These are phyloP conservation scores for Scelioninae gen. 1 DNA, from an alignment of 2,888 invertebrate species.

Conservation along the genomic window DNA sequence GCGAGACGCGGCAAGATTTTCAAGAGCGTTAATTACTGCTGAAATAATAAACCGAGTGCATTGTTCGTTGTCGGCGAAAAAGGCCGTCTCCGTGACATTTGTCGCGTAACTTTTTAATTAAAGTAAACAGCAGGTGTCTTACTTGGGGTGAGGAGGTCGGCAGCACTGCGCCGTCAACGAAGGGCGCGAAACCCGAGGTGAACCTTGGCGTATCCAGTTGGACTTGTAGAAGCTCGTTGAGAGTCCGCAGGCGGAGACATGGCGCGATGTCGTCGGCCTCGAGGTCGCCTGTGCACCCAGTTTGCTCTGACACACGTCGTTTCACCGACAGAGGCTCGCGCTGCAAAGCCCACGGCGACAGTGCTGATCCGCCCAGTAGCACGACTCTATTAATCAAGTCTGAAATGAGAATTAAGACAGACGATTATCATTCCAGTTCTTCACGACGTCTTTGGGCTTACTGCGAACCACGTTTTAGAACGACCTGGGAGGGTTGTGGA, in stretches of 20 bases:
- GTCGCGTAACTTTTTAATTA: constrained; percentile 46
- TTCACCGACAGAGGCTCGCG: constrained; percentile 92
- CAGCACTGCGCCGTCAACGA: constrained; percentile 95
- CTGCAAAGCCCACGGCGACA: constrained; percentile 96
- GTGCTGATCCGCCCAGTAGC: constrained; percentile 94
- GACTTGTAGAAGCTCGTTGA: constrained; percentile 90
- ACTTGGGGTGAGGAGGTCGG: constrained; percentile 81
- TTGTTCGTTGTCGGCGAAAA: constrained; percentile 28
- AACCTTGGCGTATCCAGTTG: constrained; percentile 92
- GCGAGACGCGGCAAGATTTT: constrained; percentile 7
- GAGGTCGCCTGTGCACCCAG: constrained; percentile 92
- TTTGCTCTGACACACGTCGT: constrained; percentile 91
- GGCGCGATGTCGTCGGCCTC: constrained; percentile 93
- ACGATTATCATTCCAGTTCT: background rate
- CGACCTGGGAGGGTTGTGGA: too few species aligned
- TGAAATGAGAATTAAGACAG: constrained; percentile 84
- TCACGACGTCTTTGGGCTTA: too few species aligned
- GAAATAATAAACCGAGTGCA: constrained; percentile 29
- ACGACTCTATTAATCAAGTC: constrained; percentile 94
- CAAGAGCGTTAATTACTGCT: constrained; percentile 41
- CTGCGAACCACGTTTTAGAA: too few species aligned
- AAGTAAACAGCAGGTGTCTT: constrained; percentile 40
- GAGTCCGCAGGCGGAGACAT: constrained; percentile 91
- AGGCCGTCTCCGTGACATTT: constrained; percentile 6
- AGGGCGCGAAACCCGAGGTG: constrained; percentile 96